Evolutionary conservation across 2,113 vertebrate genomes (phyloP).

Genomic region (Engraulis encrasicolus): DNA sequence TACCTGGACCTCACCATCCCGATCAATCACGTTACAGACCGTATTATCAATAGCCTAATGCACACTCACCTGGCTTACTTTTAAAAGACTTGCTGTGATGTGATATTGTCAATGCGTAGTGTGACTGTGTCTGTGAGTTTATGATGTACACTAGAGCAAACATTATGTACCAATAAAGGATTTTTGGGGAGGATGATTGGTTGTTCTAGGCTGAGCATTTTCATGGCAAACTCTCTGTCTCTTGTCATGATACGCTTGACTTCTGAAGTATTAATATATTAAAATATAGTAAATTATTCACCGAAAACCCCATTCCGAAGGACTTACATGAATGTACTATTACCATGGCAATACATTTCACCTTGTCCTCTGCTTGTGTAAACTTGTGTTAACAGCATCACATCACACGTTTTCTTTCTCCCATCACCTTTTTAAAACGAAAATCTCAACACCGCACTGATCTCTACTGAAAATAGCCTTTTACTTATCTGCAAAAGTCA

Average conservation of each 20-base stretch:
- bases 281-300: neutral
- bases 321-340: neutral
- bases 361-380: neutral
- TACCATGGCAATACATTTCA: conserved; percentile 6
- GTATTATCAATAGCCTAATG: conserved; percentile 87
- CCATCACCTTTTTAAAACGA: no score
- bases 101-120: neutral
- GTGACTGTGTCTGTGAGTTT: neutral
- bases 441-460: no score
- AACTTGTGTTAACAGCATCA: neutral
- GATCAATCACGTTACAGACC: conserved; percentile 94
- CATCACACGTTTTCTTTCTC: neutral
- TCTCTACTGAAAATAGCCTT: no score
- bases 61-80: neutral
- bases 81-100: neutral
- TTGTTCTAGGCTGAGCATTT: neutral
- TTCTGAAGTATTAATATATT: neutral
- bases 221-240: neutral
- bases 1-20: conserved; percentile 94
- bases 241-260: neutral
- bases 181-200: neutral
- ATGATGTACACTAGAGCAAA: neutral
- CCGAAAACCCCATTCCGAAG: neutral
- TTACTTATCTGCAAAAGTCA: no score
- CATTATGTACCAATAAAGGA: neutral